A percentile compares a stretch with the other conserved stretches of the same genome.
Evolutionary conservation across 2,113 vertebrate species (phyloP).

Genomic region (Callochromis pleurospilus): DNA sequence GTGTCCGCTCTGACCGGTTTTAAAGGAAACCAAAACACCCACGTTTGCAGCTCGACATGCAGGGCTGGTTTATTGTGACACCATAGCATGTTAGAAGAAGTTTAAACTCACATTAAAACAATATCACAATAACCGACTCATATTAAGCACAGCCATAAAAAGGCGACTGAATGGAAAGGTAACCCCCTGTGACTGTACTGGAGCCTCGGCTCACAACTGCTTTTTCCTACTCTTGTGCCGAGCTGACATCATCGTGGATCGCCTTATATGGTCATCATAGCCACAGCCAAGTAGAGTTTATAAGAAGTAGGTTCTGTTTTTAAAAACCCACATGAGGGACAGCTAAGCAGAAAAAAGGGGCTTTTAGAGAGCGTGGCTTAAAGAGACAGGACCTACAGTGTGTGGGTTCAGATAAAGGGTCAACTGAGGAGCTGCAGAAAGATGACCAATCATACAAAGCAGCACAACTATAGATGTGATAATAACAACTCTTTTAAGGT

Average conservation of each 20-base stretch:
- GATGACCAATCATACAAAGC: neutral
- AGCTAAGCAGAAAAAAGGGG: neutral
- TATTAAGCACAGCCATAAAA: rapidly evolving
- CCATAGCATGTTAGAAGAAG: neutral
- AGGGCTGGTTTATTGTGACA: neutral
- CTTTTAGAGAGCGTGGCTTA: neutral
- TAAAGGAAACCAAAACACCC: neutral
- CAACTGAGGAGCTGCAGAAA: neutral
- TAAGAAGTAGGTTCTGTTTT: neutral
- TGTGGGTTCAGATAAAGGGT: neutral
- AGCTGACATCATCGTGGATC: rapidly evolving
- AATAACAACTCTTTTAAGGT: neutral
- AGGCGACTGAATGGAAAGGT: neutral
- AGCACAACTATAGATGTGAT: neutral
- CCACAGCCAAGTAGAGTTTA: neutral
- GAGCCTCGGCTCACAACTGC: neutral
- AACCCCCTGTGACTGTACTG: neutral
- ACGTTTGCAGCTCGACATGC: neutral
- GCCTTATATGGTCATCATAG: neutral
- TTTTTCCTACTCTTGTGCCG: neutral
- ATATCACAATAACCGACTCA: neutral
- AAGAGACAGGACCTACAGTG: neutral
- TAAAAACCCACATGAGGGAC: neutral
- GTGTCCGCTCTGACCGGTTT: rapidly evolving
- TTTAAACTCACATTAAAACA: neutral